Percentiles rank a stretch among this genome's conserved stretches.
These are phyloP conservation scores for Mesitornis unicolor DNA, from an alignment of 2,113 vertebrate species.

Conservation along the genomic window DNA sequence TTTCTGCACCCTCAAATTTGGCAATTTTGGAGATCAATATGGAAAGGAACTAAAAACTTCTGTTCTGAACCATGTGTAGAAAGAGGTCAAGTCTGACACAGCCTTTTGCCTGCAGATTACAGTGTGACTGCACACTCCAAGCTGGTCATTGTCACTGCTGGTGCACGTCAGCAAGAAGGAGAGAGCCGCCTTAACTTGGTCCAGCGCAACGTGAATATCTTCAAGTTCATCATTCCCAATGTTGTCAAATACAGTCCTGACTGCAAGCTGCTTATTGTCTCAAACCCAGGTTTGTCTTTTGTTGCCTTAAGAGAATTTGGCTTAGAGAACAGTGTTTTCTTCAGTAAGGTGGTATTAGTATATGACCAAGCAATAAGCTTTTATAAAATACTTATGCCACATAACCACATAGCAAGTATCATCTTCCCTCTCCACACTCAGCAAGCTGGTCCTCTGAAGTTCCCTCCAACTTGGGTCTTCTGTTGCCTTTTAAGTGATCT, in stretches of 20 bases:
- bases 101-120: slow-evolving; percentile 82
- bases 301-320: not conserved
- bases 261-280: slow-evolving; percentile 92
- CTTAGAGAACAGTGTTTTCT: not conserved
- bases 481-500: not conserved
- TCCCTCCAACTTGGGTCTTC: not conserved
- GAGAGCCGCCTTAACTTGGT: slow-evolving; percentile 97
- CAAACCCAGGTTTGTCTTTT: slow-evolving; percentile 89
- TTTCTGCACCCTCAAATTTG: not conserved
- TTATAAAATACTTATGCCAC: not conserved
- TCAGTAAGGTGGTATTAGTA: not conserved
- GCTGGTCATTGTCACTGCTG: slow-evolving; percentile 94
- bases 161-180: slow-evolving; percentile 96
- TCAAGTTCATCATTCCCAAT: slow-evolving; percentile 98
- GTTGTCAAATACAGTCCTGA: slow-evolving; percentile 96
- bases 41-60: not conserved
- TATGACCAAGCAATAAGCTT: not conserved
- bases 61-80: not conserved
- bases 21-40: not conserved
- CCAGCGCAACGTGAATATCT: slow-evolving; percentile 97
- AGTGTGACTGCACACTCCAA: slow-evolving; percentile 92
- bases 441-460: not conserved
- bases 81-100: not conserved
- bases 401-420: not conserved
- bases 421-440: not conserved